A percentile compares a stretch with the other conserved stretches of the same genome.
These are phyloP conservation scores for Motacilla tschutschensis DNA, from an alignment of 2,113 vertebrate genomes.

Conservation along the genomic window DNA sequence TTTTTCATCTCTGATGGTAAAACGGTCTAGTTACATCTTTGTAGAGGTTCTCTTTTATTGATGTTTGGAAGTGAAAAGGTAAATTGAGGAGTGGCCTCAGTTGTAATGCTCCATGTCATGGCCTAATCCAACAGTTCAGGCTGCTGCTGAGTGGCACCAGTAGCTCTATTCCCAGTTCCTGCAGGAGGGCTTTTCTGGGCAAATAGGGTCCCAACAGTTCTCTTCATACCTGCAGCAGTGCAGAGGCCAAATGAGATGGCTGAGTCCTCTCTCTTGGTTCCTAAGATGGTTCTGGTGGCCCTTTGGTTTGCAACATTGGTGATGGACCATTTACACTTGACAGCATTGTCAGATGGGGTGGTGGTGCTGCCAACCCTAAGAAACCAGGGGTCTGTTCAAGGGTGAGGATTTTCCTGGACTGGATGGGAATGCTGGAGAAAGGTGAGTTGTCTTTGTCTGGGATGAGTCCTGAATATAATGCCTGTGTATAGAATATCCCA, in stretches of 20 bases:
- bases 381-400: not conserved
- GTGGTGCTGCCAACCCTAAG: not conserved
- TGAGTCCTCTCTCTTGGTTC: not conserved
- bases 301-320: not conserved
- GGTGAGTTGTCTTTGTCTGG: not conserved
- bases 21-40: not conserved
- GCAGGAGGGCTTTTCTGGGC: not conserved
- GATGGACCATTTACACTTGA: not conserved
- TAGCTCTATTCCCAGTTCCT: not conserved
- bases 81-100: not conserved
- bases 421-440: constrained; percentile 3
- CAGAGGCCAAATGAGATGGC: rapidly evolving
- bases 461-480: not conserved
- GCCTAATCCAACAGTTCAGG: not conserved
- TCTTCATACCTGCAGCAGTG: not conserved
- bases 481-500: not conserved
- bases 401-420: not conserved
- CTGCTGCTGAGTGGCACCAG: not conserved
- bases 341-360: not conserved
- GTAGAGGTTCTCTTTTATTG: not conserved
- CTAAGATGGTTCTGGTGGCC: constrained; percentile 4
- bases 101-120: not conserved
- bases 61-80: not conserved
- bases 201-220: not conserved
- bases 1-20: not conserved